Percentiles rank a stretch among this genome's conserved stretches.
These are phyloP conservation scores for Calameuta idolon DNA, from an alignment of 2,888 invertebrate genomes.

Conservation along the genomic window DNA sequence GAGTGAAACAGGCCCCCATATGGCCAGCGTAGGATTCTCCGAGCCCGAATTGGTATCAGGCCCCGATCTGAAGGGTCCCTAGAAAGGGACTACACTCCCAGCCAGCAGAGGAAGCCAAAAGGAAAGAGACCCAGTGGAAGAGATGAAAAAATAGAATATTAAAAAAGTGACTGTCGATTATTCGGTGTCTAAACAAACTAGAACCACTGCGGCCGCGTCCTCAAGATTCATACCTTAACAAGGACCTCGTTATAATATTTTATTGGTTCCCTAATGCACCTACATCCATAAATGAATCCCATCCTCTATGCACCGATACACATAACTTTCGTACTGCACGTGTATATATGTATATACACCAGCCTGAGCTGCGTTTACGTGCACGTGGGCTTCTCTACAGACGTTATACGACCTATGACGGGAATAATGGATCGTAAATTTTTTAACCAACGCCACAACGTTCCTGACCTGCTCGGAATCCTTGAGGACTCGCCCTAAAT, in stretches of 20 bases:
- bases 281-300: slow-evolving; percentile 1
- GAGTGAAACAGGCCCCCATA: slow-evolving; percentile 11
- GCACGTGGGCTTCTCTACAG: slow-evolving; percentile 1
- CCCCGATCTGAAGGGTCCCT: slow-evolving; percentile 15
- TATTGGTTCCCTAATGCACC: slow-evolving; percentile 40
- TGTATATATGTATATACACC: not conserved
- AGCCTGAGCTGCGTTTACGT: not conserved
- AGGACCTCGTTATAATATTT: slow-evolving; percentile 66
- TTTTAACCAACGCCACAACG: slow-evolving; percentile 29
- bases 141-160: slow-evolving; percentile 35
- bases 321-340: not conserved
- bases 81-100: slow-evolving; percentile 12
- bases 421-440: slow-evolving; percentile 50
- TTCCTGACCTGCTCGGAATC: not conserved
- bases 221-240: slow-evolving; percentile 52
- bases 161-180: slow-evolving; percentile 60
- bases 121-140: slow-evolving; percentile 24
- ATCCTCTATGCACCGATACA: not conserved
- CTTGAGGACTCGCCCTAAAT: not conserved
- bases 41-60: slow-evolving; percentile 11
- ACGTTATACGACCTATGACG: slow-evolving; percentile 18
- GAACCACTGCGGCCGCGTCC: slow-evolving; percentile 37
- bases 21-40: slow-evolving; percentile 15
- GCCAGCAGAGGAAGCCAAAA: slow-evolving; percentile 28
- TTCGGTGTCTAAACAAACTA: slow-evolving; percentile 66